Evolutionary conservation across 2,888 invertebrate species (phyloP), one percentile per base, ranked within the genome.

Genomic region (Mythimna pallens): DNA sequence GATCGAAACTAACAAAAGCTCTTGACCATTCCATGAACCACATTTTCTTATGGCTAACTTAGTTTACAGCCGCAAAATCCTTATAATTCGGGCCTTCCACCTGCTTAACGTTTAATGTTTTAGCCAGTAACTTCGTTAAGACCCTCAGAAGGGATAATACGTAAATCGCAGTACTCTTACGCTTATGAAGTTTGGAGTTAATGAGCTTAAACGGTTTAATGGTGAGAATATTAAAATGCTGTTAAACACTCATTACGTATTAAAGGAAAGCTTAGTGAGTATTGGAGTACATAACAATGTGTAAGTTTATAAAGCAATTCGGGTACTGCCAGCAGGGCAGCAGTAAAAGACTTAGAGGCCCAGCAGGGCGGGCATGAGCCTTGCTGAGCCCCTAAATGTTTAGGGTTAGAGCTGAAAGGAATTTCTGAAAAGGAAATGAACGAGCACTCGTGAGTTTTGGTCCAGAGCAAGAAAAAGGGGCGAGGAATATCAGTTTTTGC

Each of bases 121-220:
- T 72, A 73, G 70, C 63, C 65, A 64, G 78, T 84, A 85, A 86
- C 85, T 86, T 84, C 22, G 80, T 86, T 82, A 85, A 86, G 80
- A 59, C 82, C 78, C 72, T 81, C 20, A 59, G 43, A 71, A 74
- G 78, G 81, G 86, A 84, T 84, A 84, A 80, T 81, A 70, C 76
- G 73, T 73, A 76, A 78, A 82, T 74, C 79, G 75, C 57, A 62
- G 62, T 64, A 76, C 82, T 76, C 74, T 72, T 71, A 70, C 70
- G 81, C 57, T 79, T 81, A 40, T 73, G 64, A 63, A 74, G 57
- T 78, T 84, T 70, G 22, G 72, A 81, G 63, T 81, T 81, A 79
- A 79, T 74, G 72, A 81, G 76, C 59, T 66, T 84, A 72, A 63
- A 73, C 66, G 62, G 57, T 74, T 85, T 75, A 70, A 65, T 65